A percentile compares a stretch with the other conserved stretches of the same genome.
Evolutionary conservation across 2,888 invertebrate species (phyloP).

Genomic region (Altica lythri): DNA sequence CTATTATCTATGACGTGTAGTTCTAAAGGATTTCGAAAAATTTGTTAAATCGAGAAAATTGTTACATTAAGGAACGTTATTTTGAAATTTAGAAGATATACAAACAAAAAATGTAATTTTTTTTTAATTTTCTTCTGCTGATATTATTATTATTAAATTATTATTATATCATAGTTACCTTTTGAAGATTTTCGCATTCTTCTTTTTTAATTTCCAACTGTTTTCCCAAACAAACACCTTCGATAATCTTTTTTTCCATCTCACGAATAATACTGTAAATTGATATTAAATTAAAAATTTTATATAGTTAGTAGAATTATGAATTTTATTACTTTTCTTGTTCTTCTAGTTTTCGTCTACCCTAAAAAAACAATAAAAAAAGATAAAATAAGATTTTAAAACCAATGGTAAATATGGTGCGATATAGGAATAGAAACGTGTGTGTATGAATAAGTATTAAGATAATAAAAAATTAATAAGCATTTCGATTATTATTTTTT

Average conservation of each 20-base stretch:
- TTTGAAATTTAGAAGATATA: too few species aligned
- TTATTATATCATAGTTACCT: conserved; percentile 37
- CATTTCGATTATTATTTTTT: too few species aligned
- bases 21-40: too few species aligned
- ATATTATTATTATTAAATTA: not conserved
- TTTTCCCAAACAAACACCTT: conserved; percentile 35
- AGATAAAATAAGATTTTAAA: not conserved
- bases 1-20: too few species aligned
- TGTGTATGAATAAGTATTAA: too few species aligned
- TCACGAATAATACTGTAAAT: conserved; percentile 35
- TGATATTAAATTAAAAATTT: conserved; percentile 8
- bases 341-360: conserved; percentile 29
- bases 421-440: not conserved
- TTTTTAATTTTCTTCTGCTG: not conserved
- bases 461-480: too few species aligned
- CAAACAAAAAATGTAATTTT: too few species aligned
- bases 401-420: not conserved
- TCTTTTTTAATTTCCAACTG: conserved; percentile 40
- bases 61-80: too few species aligned
- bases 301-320: not conserved
- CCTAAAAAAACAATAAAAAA: conserved; percentile 29
- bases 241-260: conserved; percentile 35
- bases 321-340: conserved; percentile 41
- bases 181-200: conserved; percentile 44
- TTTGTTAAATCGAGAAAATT: too few species aligned